These are phyloP conservation scores for Scaptomyza caliginosa DNA, from an alignment of 2,888 invertebrate genomes.

Conservation along the genomic window DNA sequence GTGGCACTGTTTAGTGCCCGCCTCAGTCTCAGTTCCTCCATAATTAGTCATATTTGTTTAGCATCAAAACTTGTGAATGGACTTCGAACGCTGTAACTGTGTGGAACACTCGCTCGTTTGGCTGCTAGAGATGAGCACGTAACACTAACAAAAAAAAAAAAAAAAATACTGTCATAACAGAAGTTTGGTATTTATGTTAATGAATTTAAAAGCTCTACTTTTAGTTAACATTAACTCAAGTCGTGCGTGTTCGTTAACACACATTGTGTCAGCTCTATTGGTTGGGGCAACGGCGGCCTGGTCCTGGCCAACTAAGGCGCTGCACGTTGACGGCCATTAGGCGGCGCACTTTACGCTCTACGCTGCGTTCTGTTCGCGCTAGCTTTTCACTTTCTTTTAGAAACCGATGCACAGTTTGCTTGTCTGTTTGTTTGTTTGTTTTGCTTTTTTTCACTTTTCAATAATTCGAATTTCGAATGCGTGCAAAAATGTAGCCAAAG, in stretches of 20 bases:
- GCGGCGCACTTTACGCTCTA: conserved; percentile 68
- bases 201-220: no score
- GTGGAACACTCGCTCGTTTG: conserved; percentile 32
- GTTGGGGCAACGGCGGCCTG: conserved; percentile 39
- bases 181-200: no score
- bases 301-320: conserved; percentile 74
- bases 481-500: conserved; percentile 70
- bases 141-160: not conserved
- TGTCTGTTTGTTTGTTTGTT: conserved; percentile 5
- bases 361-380: conserved; percentile 67
- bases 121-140: conserved; percentile 31
- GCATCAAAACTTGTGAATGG: conserved; percentile 78
- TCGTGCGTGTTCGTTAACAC: conserved; percentile 17
- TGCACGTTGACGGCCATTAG: conserved; percentile 58
- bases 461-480: conserved; percentile 73
- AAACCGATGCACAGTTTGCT: conserved; percentile 49
- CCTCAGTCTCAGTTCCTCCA: conserved; percentile 74
- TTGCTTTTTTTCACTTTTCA: conserved; percentile 68
- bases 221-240: no score
- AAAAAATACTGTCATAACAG: no score
- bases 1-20: conserved; percentile 73
- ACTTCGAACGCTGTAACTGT: conserved; percentile 44
- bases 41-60: conserved; percentile 79
- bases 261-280: conserved; percentile 20
- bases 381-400: conserved; percentile 77